Conservation (phyloP, 2,113 vertebrate species). For the Pimephales promelas region DNA sequence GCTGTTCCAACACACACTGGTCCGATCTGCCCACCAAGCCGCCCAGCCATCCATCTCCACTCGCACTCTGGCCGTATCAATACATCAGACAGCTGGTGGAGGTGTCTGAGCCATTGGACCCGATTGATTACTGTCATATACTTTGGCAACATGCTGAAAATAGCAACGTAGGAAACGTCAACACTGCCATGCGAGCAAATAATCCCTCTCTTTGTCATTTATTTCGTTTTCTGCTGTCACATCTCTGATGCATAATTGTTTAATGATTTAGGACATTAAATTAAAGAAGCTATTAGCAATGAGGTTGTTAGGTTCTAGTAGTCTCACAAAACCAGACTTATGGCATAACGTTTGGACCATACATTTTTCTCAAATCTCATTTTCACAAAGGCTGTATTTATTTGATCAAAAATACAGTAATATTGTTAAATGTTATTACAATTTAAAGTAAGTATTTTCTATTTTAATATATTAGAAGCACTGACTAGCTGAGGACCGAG, state of each 20-base stretch:
- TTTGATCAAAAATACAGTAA: too few species aligned
- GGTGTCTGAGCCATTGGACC: constrained; percentile 10
- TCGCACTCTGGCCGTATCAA: constrained; percentile 31
- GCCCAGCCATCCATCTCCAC: constrained; percentile 21
- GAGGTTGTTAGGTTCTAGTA: not conserved
- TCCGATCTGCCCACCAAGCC: not conserved
- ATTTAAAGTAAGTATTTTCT: too few species aligned
- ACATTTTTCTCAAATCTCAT: not conserved
- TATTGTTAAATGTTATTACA: too few species aligned
- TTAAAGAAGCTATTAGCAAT: not conserved
- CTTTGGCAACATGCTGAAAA: constrained; percentile 9
- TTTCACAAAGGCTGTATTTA: too few species aligned
- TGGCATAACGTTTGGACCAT: not conserved
- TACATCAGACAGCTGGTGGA: constrained; percentile 34
- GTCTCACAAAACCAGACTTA: not conserved
- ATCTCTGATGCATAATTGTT: not conserved
- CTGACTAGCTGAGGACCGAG: too few species aligned
- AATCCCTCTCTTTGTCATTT: constrained; percentile 16
- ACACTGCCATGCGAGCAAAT: not conserved
- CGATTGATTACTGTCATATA: constrained; percentile 35
- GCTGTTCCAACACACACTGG: not conserved
- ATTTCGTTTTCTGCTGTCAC: not conserved
- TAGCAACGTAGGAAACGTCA: not conserved
- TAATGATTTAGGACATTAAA: not conserved
- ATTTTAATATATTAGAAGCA: too few species aligned